Base-by-base conservation (phyloP, 2,888 invertebrate species). In the Dynastes hyllus region DNA sequence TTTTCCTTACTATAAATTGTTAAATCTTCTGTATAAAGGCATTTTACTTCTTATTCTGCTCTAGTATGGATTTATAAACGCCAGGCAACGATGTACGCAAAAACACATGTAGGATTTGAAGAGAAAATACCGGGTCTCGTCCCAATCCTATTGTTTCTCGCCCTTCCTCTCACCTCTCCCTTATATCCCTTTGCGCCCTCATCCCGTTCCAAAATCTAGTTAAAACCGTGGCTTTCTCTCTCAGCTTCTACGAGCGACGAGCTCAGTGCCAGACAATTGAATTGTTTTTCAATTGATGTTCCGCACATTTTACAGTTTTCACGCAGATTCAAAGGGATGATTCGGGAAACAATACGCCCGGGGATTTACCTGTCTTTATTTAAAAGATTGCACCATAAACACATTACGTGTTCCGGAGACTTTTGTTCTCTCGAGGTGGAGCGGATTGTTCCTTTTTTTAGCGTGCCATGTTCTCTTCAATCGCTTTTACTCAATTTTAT, bases 361-460 rank as follows among this genome's bases (percentile, higher is more conserved):
- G 78, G 82, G 83, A 83, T 84, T 84, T 83, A 83, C 82, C 81
- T 83, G 80, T 81, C 82, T 81, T 83, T 82, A 84, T 83, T 83
- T 81, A 83, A 83, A 83, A 82, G 82, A 83, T 82, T 80, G 77
- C 80, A 79, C 81, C 81, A 83, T 83, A 83, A 84, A 83, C 83
- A 83, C 82, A 83, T 84, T 84, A 84, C 78, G 71, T 77, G 80
- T 79, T 63, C 70, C 22, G 45, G 69, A 51, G 69, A 69, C 51
- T 51, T 69, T 69, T 69, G 69, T 69, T 69, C 51, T 69, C 50
- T 27, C 69, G 69, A 32, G 29, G 51, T 9, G 22, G n/a, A 22
- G 55, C 22, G 6, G 55, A 16, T 66, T 45, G n/a, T n/a, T 16
- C 66, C 66, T 16, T 22, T 22, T 51, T 69, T 51, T 13, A 29